Conservation (phyloP, 2,113 vertebrate species). For the Antechinus stuartii region DNA sequence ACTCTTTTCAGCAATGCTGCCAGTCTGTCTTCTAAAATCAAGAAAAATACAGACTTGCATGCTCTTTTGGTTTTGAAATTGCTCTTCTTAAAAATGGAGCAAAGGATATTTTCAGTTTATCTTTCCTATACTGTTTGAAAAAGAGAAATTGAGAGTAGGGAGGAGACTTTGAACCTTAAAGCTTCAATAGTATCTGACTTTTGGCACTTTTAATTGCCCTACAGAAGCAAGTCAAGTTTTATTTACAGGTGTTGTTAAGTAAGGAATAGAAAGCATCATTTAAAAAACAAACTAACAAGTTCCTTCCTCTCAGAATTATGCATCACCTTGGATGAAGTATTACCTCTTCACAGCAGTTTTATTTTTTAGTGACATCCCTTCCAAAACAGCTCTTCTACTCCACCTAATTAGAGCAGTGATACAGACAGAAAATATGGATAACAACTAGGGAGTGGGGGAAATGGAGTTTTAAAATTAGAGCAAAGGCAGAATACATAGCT, state of each 20-base stretch:
- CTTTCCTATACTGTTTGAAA: not conserved
- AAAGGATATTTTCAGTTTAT: not conserved
- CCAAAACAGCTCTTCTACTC: not conserved
- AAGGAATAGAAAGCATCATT: not conserved
- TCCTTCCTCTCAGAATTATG: slow-evolving; percentile 2
- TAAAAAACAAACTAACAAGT: not conserved
- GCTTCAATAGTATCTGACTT: not conserved
- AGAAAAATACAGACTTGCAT: not conserved
- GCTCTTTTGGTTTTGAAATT: slow-evolving; percentile 22
- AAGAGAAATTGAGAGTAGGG: not conserved
- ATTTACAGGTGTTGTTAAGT: slow-evolving; percentile 47
- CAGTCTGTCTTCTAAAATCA: not conserved
- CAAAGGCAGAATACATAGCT: not conserved
- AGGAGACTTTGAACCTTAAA: not conserved
- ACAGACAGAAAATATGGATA: slow-evolving; percentile 25
- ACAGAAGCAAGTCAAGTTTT: slow-evolving; percentile 20
- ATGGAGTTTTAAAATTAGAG: not conserved
- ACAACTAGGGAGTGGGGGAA: not conserved
- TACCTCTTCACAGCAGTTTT: not conserved
- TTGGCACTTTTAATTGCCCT: slow-evolving; percentile 21
- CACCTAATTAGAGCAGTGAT: not conserved
- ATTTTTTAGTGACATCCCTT: slow-evolving; percentile 34
- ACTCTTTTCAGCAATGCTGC: not conserved
- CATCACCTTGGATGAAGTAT: not conserved
- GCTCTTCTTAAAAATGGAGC: not conserved